Conservation (phyloP, 1,140 invertebrate species). For the Caenorhabditis inopinata region DNA sequence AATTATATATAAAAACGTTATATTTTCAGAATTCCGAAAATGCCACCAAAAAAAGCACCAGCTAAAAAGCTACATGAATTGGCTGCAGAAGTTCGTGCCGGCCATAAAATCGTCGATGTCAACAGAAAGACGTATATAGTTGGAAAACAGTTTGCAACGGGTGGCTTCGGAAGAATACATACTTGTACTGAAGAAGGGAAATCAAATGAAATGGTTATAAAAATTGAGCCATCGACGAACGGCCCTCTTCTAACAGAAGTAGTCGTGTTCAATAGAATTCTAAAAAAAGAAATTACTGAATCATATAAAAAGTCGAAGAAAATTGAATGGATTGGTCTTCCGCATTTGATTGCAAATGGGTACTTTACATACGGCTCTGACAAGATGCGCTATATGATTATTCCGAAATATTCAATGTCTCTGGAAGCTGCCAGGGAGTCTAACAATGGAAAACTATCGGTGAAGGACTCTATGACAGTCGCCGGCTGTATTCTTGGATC, state of each 20-base stretch:
- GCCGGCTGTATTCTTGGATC: conserved; percentile 9
- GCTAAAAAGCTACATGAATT: conserved; percentile 34
- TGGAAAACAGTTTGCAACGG: conserved; percentile 60
- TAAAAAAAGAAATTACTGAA: conserved; percentile 51
- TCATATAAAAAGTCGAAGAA: conserved; percentile 51
- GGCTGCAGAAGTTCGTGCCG: conserved; percentile 24
- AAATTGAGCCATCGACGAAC: conserved; percentile 56
- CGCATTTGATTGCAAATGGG: conserved; percentile 37
- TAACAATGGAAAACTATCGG: neutral
- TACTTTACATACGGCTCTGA: conserved; percentile 37
- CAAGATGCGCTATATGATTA: conserved; percentile 47
- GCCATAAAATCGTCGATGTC: neutral
- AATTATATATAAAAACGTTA: neutral
- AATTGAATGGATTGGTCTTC: conserved; percentile 36
- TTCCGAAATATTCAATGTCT: conserved; percentile 45
- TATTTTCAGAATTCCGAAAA: neutral
- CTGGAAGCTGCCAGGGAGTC: conserved; percentile 26
- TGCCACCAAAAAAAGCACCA: conserved; percentile 31
- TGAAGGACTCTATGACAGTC: neutral
- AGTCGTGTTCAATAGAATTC: conserved; percentile 51
- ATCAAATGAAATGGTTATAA: conserved; percentile 50
- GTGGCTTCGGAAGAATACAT: conserved; percentile 59
- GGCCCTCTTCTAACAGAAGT: conserved; percentile 61
- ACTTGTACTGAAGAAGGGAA: conserved; percentile 51
- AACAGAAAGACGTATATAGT: conserved; percentile 52